Base-by-base conservation (phyloP, 2,888 invertebrate genomes). In the Leptinotarsa tumamoca region DNA sequence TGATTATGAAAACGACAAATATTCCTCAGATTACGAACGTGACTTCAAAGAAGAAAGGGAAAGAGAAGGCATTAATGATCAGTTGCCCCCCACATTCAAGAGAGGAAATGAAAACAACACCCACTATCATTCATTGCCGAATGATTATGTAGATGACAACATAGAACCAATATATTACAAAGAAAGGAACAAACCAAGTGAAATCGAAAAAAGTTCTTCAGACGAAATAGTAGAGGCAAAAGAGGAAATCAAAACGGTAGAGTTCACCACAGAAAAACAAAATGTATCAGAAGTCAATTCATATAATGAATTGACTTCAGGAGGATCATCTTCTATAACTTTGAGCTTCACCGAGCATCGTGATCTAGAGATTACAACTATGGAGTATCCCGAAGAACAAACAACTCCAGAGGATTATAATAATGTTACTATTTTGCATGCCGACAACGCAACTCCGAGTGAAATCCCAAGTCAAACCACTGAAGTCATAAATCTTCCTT, bases 81-180 rank as follows among this genome's bases (percentile, higher is more conserved):
- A 33, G 5, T 33, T 63, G 14, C 15, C 17, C 15, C 14, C 33
- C 5, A 23, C 43, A n/a, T 63, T 33, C n/a, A n/a, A 63, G 15
- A 27, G 33, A 27, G 63, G 43, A 27, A 43, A 63, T 14, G 63
- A 58, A 21, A 61, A 78, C 43, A 58, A 71, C 50, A 71, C 74
- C 56, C 74, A 73, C 10, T 10, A 43, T 67, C 71, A 72, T 63
- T 67, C 74, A 14, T 15, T 74, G 21, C 58, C 71, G 14, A 63
- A 66, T 14, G 76, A 78, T 56, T 77, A 80, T 23, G 68, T 78
- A 4, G 77, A 80, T 54, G 78, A 79, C 63, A 79, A 80, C 43
- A 73, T 78, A 18, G 79, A 80, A 66, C 80, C 80, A 13, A 73
- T 80, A 67, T 78, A 76, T 63, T 79, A 74, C 50, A 74, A 70